Evolutionary conservation across 2,113 vertebrate species (phyloP).

Genomic region (Gymnogyps californianus): DNA sequence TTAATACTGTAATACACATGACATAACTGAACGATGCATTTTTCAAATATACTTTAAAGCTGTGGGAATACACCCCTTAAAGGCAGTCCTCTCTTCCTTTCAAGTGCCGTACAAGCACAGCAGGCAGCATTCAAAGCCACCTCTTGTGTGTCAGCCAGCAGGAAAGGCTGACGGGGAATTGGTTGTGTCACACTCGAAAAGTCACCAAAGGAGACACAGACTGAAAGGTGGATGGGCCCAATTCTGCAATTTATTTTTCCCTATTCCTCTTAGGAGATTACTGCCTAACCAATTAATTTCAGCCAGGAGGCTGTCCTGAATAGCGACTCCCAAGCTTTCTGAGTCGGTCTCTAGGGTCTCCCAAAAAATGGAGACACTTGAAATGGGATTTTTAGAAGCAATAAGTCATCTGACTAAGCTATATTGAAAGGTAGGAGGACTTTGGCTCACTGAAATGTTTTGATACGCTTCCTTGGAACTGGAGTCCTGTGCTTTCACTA

Average conservation of each 20-base stretch:
- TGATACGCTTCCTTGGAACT: not conserved
- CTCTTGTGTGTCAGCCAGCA: not conserved
- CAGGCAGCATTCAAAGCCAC: slow-evolving; percentile 42
- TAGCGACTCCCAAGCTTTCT: not conserved
- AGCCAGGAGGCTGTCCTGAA: not conserved
- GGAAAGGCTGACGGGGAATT: slow-evolving; percentile 30
- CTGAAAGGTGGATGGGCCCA: not conserved
- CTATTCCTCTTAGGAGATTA: not conserved
- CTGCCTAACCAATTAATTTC: not conserved
- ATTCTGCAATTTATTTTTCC: not conserved
- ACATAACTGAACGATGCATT: not conserved
- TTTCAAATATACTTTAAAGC: not conserved
- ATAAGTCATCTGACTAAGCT: not conserved
- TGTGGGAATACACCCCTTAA: not conserved
- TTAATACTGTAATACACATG: not conserved
- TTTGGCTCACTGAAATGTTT: not conserved
- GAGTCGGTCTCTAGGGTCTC: not conserved
- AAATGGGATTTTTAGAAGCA: not conserved
- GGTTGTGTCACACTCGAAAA: slow-evolving; percentile 4
- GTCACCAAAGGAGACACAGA: slow-evolving; percentile 19
- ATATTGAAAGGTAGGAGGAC: not conserved
- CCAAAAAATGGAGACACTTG: not conserved
- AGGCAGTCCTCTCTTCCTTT: not conserved
- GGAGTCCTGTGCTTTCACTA: not conserved
- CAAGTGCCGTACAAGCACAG: slow-evolving; percentile 16